Evolutionary conservation across 2,888 invertebrate genomes (phyloP), one percentile per base, ranked within the genome.

Genomic region (Plemyria rubiginata): DNA sequence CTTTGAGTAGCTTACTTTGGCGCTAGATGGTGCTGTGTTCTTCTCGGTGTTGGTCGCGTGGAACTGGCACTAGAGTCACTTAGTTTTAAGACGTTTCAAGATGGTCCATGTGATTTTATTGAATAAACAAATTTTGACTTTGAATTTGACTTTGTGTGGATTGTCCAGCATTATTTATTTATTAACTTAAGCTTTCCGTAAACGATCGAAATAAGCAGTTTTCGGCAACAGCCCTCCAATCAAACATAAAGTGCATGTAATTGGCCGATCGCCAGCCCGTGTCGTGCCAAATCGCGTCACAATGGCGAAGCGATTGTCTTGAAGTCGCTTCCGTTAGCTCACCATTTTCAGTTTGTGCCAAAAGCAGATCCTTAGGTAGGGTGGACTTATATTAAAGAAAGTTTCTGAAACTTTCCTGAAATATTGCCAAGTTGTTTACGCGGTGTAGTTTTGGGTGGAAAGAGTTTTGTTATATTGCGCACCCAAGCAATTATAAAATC

Each of bases 251-350:
- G 16, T 45, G 16, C 45, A 45, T 45, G 45, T 45, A 9, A 50
- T 12, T 62, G 62, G 62, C 61, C 54, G 32, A 15, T n/a, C 29
- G 65, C 67, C 67, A 67, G 59, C 29, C 46, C 36, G 49, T 41
- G 58, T 48, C 59, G 36, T 46, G 67, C 65, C 65, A 67, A 67
- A 67, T 65, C 57, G 48, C 48, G 38, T 52, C 59, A 60, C 54
- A 54, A 57, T 51, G 49, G 53, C 32, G 13, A 61, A 56, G 12
- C 52, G 53, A 46, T 54, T 59, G 62, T 60, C 62, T 53, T 48
- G 53, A 50, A 50, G 48, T 16, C 38, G 28, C 36, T 46, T 28
- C 58, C 46, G 29, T 22, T 1, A 40, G 28, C 55, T 12, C 28
- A 13, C 36, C 15, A 8, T n/a, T 48, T 16, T 49, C 11, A 56